Evolutionary conservation across 1,140 invertebrate species (phyloP).

Genomic region (Coboldia fuscipes): DNA sequence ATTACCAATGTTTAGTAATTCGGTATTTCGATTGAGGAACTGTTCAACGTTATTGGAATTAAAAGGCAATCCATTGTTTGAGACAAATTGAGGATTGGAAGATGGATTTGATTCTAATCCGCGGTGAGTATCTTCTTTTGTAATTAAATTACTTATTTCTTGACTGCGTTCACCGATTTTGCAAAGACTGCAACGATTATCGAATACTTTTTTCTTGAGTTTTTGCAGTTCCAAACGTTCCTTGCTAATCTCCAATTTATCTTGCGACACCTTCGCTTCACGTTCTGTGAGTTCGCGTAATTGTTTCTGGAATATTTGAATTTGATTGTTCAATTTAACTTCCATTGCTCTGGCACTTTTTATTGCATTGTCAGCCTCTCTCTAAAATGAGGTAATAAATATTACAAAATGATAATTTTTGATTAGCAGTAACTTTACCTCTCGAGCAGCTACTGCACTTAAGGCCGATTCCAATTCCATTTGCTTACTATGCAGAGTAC

Average conservation of each 20-base stretch:
- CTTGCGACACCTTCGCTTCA: slow-evolving; percentile 15
- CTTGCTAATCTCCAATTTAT: slow-evolving; percentile 13
- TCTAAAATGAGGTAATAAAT: slow-evolving; percentile 1
- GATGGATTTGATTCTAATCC: not conserved
- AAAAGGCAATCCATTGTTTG: not conserved
- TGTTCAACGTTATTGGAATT: not conserved
- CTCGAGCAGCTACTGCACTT: slow-evolving; percentile 11
- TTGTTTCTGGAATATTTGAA: slow-evolving; percentile 12
- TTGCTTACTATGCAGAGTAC: slow-evolving; percentile 16
- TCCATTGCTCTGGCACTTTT: slow-evolving; percentile 16
- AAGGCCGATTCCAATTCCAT: slow-evolving; percentile 14
- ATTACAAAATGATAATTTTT: no score
- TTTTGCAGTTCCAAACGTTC: slow-evolving; percentile 15
- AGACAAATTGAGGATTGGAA: not conserved
- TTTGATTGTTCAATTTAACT: slow-evolving; percentile 13
- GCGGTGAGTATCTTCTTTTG: not conserved
- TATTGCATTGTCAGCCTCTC: slow-evolving; percentile 13
- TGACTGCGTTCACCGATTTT: slow-evolving; percentile 12
- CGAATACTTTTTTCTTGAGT: slow-evolving; percentile 10
- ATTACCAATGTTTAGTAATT: no score
- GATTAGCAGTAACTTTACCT: slow-evolving; percentile 8
- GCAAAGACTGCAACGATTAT: slow-evolving; percentile 14
- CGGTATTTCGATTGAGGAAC: not conserved
- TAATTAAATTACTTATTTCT: slow-evolving; percentile 2
- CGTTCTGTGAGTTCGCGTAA: slow-evolving; percentile 12